phyloP scores from a whole-genome alignment of 2,113 vertebrate genomes.

The Atherinomorus stipes region DNA sequence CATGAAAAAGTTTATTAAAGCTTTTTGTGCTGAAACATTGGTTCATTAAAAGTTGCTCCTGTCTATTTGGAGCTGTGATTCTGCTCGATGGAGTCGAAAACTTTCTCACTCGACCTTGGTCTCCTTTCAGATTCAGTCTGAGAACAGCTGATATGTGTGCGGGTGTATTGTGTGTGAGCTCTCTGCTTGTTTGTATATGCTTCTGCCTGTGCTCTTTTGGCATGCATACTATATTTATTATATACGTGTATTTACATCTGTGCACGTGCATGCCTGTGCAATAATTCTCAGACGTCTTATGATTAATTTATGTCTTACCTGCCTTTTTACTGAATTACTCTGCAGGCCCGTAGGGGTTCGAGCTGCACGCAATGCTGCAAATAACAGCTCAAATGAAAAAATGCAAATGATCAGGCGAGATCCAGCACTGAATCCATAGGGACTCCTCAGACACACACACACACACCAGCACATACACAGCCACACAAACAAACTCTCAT shows the following conservation, averaged over 20 bases:
- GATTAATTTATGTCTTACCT: slow-evolving; percentile 82
- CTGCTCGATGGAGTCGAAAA: slow-evolving; percentile 72
- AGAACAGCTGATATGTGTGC: slow-evolving; percentile 44
- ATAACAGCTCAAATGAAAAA: slow-evolving; percentile 83
- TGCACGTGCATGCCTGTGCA: slow-evolving; percentile 35
- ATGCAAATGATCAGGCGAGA: slow-evolving; percentile 79
- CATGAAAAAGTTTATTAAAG: slow-evolving; percentile 49
- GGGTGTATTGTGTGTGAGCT: slow-evolving; percentile 13
- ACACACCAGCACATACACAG: slow-evolving; percentile 16
- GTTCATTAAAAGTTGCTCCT: slow-evolving; percentile 73
- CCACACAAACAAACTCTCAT: slow-evolving; percentile 40
- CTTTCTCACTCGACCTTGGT: slow-evolving; percentile 65
- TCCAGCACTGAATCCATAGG: slow-evolving; percentile 73
- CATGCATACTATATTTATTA: slow-evolving; percentile 20
- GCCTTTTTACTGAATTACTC: slow-evolving; percentile 81
- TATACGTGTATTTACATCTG: slow-evolving; percentile 28
- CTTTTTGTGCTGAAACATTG: slow-evolving; percentile 62
- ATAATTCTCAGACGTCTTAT: slow-evolving; percentile 72
- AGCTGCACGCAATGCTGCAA: slow-evolving; percentile 77
- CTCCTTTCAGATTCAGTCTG: slow-evolving; percentile 72
- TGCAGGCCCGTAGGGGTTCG: slow-evolving; percentile 62
- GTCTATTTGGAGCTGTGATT: slow-evolving; percentile 62
- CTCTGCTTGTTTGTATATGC: slow-evolving; percentile 15
- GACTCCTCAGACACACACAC: slow-evolving; percentile 54
- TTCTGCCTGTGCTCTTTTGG: no score